These are phyloP conservation scores for Tachina fera DNA, from an alignment of 2,888 invertebrate genomes.

Conservation along the genomic window DNA sequence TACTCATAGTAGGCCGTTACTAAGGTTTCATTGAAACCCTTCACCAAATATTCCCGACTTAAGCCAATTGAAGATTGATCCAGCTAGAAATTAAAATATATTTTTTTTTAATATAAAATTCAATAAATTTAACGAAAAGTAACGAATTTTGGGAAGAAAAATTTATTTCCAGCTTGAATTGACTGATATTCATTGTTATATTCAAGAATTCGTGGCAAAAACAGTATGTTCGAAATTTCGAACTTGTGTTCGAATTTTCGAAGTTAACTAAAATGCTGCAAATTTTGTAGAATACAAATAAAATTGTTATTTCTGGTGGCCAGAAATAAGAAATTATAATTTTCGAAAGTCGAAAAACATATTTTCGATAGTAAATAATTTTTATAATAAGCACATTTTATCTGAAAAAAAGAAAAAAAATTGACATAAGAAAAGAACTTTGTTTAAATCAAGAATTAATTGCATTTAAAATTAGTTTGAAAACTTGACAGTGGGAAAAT, in stretches of 20 bases:
- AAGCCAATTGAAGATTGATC: constrained; percentile 94
- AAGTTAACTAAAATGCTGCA: not conserved
- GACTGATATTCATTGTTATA: too few relatives aligned
- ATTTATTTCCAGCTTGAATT: too few relatives aligned
- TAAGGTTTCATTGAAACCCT: constrained; percentile 91
- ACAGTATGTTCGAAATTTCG: not conserved
- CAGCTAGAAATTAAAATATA: constrained; percentile 84
- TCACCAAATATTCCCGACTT: constrained; percentile 92
- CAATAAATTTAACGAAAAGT: too few relatives aligned
- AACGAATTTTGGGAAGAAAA: too few relatives aligned
- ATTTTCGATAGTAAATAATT: not conserved
- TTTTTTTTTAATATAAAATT: too few relatives aligned
- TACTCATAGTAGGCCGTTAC: constrained; percentile 94
- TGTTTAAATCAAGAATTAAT: too few relatives aligned
- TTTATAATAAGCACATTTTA: too few relatives aligned
- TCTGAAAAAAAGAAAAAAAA: too few relatives aligned
- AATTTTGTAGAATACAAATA: not conserved
- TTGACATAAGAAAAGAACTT: too few relatives aligned
- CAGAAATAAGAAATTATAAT: not conserved
- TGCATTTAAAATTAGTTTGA: too few relatives aligned
- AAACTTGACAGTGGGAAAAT: too few relatives aligned
- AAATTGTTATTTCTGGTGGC: not conserved
- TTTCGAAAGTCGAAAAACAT: not conserved
- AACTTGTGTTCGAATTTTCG: not conserved
- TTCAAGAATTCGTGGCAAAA: not conserved